Percentiles rank a stretch among this genome's conserved stretches.
These are phyloP conservation scores for Rhabditophanes sp. DNA, from an alignment of 2,888 invertebrate species.

Conservation along the genomic window DNA sequence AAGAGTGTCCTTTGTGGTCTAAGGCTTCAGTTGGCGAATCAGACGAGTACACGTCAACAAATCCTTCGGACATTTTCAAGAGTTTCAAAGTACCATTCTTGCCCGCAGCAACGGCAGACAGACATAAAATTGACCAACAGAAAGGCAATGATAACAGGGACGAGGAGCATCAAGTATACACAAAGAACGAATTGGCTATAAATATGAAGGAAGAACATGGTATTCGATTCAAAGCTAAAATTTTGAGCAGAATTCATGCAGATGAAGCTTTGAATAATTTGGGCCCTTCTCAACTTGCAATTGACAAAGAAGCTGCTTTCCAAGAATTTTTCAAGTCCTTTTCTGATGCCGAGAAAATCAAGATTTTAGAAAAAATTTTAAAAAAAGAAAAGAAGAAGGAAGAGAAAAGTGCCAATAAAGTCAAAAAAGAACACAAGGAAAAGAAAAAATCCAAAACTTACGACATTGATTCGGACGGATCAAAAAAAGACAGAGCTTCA, in stretches of 20 bases:
- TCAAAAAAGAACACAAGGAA: conserved; percentile 7
- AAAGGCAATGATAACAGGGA: neutral
- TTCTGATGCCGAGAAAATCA: conserved; percentile 1
- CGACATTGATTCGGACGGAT: too few species aligned
- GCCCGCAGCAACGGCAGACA: conserved; percentile 1
- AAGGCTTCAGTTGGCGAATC: too few species aligned
- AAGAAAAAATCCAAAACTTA: conserved; percentile 12
- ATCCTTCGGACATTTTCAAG: conserved; percentile 37
- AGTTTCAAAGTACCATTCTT: conserved; percentile 12
- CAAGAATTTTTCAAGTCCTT: neutral
- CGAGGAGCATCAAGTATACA: conserved; percentile 7
- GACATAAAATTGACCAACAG: neutral
- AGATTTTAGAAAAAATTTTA: conserved; percentile 1
- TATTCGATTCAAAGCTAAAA: conserved; percentile 21
- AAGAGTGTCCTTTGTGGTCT: conserved; percentile 92
- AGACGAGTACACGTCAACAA: conserved; percentile 42
- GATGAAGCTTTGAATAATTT: conserved; percentile 20
- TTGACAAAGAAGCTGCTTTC: conserved; percentile 1
- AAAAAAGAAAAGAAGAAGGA: conserved; percentile 14
- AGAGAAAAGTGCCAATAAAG: conserved; percentile 9
- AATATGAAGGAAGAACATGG: conserved; percentile 43
- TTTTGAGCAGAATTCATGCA: conserved; percentile 14
- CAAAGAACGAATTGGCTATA: conserved; percentile 16
- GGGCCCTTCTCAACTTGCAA: too few species aligned
- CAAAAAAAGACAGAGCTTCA: too few species aligned